A percentile compares a stretch with the other conserved stretches of the same genome.
Conservation (phyloP, 2,113 vertebrate species). For the Limnothrissa miodon region DNA sequence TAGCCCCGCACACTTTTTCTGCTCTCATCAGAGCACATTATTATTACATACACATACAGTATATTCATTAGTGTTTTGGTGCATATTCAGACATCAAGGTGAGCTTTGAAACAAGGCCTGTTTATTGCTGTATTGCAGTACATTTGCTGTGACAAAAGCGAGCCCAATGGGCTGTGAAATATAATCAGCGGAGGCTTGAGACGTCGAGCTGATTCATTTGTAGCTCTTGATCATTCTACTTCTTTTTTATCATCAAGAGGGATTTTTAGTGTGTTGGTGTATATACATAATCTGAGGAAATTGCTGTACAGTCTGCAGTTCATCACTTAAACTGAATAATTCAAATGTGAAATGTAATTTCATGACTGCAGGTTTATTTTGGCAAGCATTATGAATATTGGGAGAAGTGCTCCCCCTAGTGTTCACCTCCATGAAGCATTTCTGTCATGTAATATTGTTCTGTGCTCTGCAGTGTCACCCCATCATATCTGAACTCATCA, state of each 20-base stretch:
- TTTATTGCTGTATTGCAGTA: slow-evolving; percentile 10
- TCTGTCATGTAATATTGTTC: slow-evolving; percentile 12
- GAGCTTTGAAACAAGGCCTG: not conserved
- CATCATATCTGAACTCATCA: not conserved
- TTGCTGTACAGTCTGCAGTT: not conserved
- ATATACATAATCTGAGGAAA: not conserved
- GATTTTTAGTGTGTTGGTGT: not conserved
- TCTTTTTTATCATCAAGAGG: not conserved
- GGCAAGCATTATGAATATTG: slow-evolving; percentile 20
- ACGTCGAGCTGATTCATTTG: slow-evolving; percentile 21
- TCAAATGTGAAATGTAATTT: slow-evolving; percentile 6
- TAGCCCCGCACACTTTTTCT: not conserved
- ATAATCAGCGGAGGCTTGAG: slow-evolving; percentile 19
- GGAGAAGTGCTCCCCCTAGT: slow-evolving; percentile 54
- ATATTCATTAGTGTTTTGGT: not conserved
- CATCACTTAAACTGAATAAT: not conserved
- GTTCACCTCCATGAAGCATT: slow-evolving; percentile 7
- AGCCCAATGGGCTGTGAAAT: slow-evolving; percentile 28
- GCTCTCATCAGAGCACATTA: not conserved
- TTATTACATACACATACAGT: not conserved
- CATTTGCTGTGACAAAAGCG: slow-evolving; percentile 18
- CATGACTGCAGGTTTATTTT: not conserved
- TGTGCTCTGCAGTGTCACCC: slow-evolving; percentile 16
- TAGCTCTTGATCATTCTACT: slow-evolving; percentile 21
- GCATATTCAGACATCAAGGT: not conserved